Conservation (phyloP, 2,888 invertebrate species). For the Myathropa florea region DNA sequence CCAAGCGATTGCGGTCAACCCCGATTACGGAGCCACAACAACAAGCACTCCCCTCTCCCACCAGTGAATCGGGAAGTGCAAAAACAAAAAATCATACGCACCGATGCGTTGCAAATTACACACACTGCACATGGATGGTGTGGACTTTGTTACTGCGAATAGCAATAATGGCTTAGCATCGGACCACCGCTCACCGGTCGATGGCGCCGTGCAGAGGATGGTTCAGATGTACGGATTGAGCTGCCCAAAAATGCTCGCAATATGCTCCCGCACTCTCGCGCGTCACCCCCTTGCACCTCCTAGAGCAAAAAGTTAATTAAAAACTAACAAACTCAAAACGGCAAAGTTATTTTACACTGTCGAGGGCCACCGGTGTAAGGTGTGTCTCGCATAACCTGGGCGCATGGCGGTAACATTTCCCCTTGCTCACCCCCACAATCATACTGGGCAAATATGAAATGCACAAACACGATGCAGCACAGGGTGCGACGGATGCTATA, state of each 20-base stretch:
- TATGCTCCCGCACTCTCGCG: slow-evolving; percentile 74
- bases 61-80: background rate
- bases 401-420: background rate
- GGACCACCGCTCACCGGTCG: background rate
- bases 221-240: slow-evolving; percentile 32
- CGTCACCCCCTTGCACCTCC: slow-evolving; percentile 70
- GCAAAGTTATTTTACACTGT: slow-evolving; percentile 66
- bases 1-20: slow-evolving; percentile 51
- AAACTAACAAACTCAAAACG: slow-evolving; percentile 80
- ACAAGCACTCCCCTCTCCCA: slow-evolving; percentile 12
- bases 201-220: background rate
- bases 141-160: background rate
- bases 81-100: slow-evolving; percentile 21
- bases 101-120: slow-evolving; percentile 64
- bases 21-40: slow-evolving; percentile 31
- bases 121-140: slow-evolving; percentile 3
- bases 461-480: slow-evolving; percentile 36
- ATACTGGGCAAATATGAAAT: slow-evolving; percentile 55
- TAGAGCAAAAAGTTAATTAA: slow-evolving; percentile 81
- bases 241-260: slow-evolving; percentile 74
- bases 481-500: slow-evolving; percentile 46
- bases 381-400: slow-evolving; percentile 16
- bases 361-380: slow-evolving; percentile 4
- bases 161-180: slow-evolving; percentile 24
- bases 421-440: slow-evolving; percentile 18